Evolutionary conservation across 2,888 invertebrate species (phyloP).

Genomic region (Leucophenga maculata): DNA sequence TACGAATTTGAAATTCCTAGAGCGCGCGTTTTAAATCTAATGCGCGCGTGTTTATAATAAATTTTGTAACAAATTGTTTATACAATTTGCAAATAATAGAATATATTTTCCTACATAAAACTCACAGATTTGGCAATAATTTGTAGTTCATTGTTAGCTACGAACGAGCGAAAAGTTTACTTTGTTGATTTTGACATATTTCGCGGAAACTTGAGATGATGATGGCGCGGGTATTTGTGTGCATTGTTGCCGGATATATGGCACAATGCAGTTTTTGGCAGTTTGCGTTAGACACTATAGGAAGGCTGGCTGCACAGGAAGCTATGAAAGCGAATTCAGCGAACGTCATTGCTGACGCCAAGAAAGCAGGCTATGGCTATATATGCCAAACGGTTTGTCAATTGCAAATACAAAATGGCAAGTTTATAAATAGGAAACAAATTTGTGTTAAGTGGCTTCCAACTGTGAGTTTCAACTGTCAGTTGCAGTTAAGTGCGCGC

Average conservation of each 20-base stretch:
- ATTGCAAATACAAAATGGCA: not conserved
- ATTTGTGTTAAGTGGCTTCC: no score
- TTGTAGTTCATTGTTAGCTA: slow-evolving; percentile 26
- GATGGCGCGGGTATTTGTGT: slow-evolving; percentile 25
- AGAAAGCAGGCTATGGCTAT: no score
- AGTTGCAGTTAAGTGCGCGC: not conserved
- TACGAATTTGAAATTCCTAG: no score
- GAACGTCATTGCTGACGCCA: no score
- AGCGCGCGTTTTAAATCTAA: no score
- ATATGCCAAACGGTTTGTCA: no score
- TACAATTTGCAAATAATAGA: slow-evolving; percentile 31
- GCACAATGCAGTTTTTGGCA: slow-evolving; percentile 43
- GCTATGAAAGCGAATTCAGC: not conserved
- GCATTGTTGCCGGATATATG: slow-evolving; percentile 52
- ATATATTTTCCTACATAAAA: slow-evolving; percentile 7
- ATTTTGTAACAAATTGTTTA: slow-evolving; percentile 59
- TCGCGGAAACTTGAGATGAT: not conserved
- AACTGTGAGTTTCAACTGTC: no score
- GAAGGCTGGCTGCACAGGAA: not conserved
- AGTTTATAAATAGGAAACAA: no score
- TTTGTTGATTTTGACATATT: slow-evolving; percentile 42
- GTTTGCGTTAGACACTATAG: slow-evolving; percentile 13
- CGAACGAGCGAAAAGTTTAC: slow-evolving; percentile 39
- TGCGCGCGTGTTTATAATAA: slow-evolving; percentile 56
- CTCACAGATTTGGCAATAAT: slow-evolving; percentile 9